phyloP scores from a whole-genome alignment of 2,888 invertebrate genomes.

The Galerucella calmariensis region DNA sequence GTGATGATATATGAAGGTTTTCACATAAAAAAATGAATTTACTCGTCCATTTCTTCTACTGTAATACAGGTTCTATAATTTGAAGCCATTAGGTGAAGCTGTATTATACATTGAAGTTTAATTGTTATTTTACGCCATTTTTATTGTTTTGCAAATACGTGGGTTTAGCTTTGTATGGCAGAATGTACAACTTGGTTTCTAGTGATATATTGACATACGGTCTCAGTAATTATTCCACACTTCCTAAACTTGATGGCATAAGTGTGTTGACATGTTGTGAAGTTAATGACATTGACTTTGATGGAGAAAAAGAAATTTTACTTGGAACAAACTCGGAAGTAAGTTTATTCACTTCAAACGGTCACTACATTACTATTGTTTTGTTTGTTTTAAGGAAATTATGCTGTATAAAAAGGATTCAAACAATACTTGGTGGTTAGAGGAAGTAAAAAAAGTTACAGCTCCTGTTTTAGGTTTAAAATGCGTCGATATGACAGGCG shows the following conservation, averaged over 20 bases:
- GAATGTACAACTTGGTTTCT: constrained; percentile 42
- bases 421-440: constrained; percentile 64
- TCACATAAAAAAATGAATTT: no score
- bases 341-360: constrained; percentile 35
- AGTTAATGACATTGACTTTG: constrained; percentile 77
- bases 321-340: constrained; percentile 77
- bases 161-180: no score
- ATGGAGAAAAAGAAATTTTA: constrained; percentile 75
- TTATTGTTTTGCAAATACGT: no score
- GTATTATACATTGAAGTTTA: no score
- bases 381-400: constrained; percentile 61
- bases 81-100: no score
- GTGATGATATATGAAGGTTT: no score
- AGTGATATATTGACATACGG: constrained; percentile 68
- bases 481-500: constrained; percentile 73
- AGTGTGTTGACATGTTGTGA: constrained; percentile 73
- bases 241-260: constrained; percentile 68
- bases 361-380: neutral
- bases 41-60: no score
- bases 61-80: no score
- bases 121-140: no score
- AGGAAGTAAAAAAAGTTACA: constrained; percentile 69
- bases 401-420: constrained; percentile 66
- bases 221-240: constrained; percentile 63
- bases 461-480: constrained; percentile 72